phyloP scores from a whole-genome alignment of 2,797 vertebrate genomes.

The Vespertilio murinus region DNA sequence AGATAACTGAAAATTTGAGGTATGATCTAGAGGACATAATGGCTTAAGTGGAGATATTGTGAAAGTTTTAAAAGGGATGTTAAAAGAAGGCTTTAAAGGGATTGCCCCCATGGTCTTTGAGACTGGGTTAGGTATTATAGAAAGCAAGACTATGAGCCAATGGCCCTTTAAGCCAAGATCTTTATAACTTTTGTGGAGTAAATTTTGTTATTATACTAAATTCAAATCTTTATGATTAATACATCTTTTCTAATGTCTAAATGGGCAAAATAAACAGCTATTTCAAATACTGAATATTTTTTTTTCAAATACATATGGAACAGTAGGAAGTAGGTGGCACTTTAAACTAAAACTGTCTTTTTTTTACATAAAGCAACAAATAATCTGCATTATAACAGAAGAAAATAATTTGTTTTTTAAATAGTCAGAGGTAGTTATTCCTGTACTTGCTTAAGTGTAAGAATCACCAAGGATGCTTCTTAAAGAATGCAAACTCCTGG shows the following conservation, averaged over 20 bases:
- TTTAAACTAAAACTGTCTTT: conserved; percentile 5
- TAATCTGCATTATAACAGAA: background rate
- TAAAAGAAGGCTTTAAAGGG: background rate
- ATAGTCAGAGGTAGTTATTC: background rate
- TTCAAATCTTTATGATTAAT: background rate
- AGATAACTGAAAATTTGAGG: background rate
- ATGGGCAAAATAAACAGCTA: background rate
- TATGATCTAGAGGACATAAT: background rate
- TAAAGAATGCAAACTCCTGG: background rate
- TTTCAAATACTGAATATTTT: background rate
- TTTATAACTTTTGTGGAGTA: background rate
- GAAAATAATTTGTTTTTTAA: background rate
- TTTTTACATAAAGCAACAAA: background rate
- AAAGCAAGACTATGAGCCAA: background rate
- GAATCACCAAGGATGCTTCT: background rate
- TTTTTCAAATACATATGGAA: background rate
- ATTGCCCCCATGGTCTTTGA: background rate
- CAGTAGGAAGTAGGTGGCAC: background rate
- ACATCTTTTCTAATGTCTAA: background rate
- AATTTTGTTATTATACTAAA: background rate
- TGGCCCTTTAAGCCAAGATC: background rate
- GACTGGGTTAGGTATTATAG: background rate
- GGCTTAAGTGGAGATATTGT: background rate
- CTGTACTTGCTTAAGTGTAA: background rate
- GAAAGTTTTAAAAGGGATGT: background rate